These are phyloP conservation scores for Harpagifer antarcticus DNA, from an alignment of 2,797 vertebrate genomes.

Conservation along the genomic window DNA sequence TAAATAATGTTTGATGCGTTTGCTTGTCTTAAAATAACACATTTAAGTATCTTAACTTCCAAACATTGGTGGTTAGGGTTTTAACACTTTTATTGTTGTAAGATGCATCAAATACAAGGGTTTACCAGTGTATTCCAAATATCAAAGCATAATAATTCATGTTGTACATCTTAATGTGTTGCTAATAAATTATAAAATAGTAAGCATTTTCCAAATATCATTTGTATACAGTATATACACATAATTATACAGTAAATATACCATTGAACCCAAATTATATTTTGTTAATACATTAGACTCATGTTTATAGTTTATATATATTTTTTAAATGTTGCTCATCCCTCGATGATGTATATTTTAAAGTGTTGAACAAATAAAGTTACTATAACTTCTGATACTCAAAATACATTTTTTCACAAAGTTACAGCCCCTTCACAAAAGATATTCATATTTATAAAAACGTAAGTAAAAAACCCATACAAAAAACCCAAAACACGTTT, in stretches of 20 bases:
- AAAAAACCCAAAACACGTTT: not conserved
- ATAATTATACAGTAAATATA: not conserved
- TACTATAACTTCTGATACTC: not conserved
- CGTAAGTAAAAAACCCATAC: not conserved
- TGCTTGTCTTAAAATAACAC: not conserved
- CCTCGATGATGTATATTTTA: slow-evolving; percentile 3
- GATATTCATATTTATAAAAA: not conserved
- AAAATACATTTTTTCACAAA: not conserved
- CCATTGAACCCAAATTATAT: not conserved
- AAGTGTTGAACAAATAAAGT: slow-evolving; percentile 18
- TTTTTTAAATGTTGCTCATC: not conserved
- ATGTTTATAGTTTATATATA: slow-evolving; percentile 10
- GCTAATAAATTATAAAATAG: not conserved
- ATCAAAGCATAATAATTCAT: not conserved
- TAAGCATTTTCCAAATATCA: not conserved
- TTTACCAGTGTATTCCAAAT: not conserved
- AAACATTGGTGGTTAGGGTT: not conserved
- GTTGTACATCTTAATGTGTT: not conserved
- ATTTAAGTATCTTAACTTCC: not conserved
- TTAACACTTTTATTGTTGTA: not conserved
- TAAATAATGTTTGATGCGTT: slow-evolving; percentile 15
- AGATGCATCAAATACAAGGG: not conserved
- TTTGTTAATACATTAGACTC: not conserved
- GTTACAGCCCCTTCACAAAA: not conserved
- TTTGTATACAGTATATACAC: too few species aligned